Evolutionary conservation across 2,797 vertebrate genomes (phyloP).

Genomic region (Acanthiza pusilla): DNA sequence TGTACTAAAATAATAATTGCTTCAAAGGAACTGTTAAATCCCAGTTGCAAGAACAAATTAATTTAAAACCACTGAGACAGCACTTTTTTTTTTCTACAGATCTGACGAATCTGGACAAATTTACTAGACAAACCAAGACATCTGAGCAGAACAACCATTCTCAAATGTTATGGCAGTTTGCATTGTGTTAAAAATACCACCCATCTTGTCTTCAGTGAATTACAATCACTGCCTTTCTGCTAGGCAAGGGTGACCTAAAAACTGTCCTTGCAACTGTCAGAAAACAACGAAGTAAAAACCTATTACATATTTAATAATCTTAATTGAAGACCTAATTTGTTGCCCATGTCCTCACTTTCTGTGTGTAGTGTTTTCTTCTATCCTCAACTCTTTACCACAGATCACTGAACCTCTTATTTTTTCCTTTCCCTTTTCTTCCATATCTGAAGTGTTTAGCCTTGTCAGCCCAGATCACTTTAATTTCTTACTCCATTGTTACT

Average conservation of each 20-base stretch:
- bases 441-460: background rate
- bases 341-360: background rate
- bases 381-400: background rate
- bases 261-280: background rate
- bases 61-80: slow-evolving; percentile 52
- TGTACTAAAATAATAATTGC: slow-evolving; percentile 63
- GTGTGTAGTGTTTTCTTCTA: background rate
- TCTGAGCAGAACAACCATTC: background rate
- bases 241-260: background rate
- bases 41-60: slow-evolving; percentile 45
- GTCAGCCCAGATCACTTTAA: background rate
- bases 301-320: background rate
- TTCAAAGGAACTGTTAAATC: slow-evolving; percentile 64
- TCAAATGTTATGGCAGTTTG: background rate
- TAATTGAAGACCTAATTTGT: background rate
- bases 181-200: background rate
- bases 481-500: background rate
- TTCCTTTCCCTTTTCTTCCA: background rate
- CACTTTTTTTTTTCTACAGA: background rate
- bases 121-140: background rate
- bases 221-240: background rate
- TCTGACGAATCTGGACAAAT: slow-evolving; percentile 23
- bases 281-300: background rate
- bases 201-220: background rate
- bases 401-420: background rate